Conservation (phyloP, 53 echinoderm and acorn worm genomes). For the Henricia sp. region DNA sequence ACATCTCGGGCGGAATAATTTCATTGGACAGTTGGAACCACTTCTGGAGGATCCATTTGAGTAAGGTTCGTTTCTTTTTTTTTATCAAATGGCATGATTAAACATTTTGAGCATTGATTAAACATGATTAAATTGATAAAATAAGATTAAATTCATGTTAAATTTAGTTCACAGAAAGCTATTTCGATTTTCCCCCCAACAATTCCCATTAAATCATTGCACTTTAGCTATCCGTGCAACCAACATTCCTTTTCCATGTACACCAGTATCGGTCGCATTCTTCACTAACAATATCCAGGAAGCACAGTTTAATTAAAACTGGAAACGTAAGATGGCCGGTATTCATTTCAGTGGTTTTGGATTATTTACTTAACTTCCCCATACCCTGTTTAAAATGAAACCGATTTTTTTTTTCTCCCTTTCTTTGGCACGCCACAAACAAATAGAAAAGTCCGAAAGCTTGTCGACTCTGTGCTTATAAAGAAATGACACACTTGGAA, state of each 20-base stretch:
- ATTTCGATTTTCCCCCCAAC: neutral
- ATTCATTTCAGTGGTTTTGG: slow-evolving; percentile 41
- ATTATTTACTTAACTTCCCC: slow-evolving; percentile 17
- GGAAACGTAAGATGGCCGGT: slow-evolving; percentile 36
- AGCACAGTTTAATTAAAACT: slow-evolving; percentile 55
- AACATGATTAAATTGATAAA: too few relatives aligned
- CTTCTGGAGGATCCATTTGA: too few relatives aligned
- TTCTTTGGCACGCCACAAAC: slow-evolving; percentile 8
- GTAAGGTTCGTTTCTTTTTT: too few relatives aligned
- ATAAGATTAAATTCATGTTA: too few relatives aligned
- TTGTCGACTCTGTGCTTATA: neutral
- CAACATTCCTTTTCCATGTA: neutral
- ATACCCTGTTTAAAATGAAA: slow-evolving; percentile 15
- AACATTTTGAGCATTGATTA: neutral
- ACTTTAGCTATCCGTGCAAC: neutral
- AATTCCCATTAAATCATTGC: neutral
- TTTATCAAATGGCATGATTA: neutral
- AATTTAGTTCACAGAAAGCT: neutral
- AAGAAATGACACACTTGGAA: neutral
- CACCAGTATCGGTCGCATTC: too few relatives aligned
- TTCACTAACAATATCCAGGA: slow-evolving; percentile 26
- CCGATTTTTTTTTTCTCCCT: neutral
- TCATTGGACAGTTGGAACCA: too few relatives aligned
- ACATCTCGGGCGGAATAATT: too few relatives aligned
- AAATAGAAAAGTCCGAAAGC: neutral